A percentile compares a stretch with the other conserved stretches of the same genome.
phyloP scores from a whole-genome alignment of 2,113 vertebrate genomes.

The Oreocharis arfaki region DNA sequence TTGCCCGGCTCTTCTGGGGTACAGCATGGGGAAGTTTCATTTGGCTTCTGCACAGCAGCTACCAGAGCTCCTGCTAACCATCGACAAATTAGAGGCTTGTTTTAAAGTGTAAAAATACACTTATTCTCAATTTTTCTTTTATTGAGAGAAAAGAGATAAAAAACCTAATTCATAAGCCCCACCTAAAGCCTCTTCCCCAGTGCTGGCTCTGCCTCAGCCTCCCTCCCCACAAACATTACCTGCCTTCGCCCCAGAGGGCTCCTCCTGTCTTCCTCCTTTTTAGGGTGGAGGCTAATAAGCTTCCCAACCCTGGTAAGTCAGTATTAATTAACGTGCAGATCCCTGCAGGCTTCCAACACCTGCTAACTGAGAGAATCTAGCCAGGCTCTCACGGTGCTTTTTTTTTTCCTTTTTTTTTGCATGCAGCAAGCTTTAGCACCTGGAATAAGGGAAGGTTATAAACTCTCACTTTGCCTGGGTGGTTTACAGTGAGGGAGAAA shows the following conservation, averaged over 20 bases:
- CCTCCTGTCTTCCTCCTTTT: slow-evolving; percentile 53
- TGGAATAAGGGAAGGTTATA: slow-evolving; percentile 1
- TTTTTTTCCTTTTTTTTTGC: background rate
- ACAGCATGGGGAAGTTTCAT: background rate
- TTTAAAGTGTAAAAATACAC: background rate
- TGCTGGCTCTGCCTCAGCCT: background rate
- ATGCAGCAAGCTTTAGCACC: background rate
- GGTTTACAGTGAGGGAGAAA: background rate
- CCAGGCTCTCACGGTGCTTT: slow-evolving; percentile 34
- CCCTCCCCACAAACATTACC: background rate
- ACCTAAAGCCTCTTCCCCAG: background rate
- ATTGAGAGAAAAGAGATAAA: background rate
- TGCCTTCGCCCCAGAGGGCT: slow-evolving; percentile 5
- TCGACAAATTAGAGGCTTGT: background rate
- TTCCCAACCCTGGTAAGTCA: slow-evolving; percentile 43
- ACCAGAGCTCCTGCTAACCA: background rate
- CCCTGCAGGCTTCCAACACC: slow-evolving; percentile 59
- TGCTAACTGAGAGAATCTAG: slow-evolving; percentile 47
- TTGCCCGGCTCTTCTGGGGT: rapidly evolving
- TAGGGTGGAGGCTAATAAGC: slow-evolving; percentile 62
- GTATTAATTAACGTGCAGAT: slow-evolving; percentile 63
- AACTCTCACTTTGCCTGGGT: background rate
- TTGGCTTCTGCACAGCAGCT: background rate
- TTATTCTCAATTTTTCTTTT: background rate
- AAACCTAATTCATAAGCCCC: background rate